Conservation (phyloP, 2,888 invertebrate species). For the Hydrotaea cyrtoneurina region DNA sequence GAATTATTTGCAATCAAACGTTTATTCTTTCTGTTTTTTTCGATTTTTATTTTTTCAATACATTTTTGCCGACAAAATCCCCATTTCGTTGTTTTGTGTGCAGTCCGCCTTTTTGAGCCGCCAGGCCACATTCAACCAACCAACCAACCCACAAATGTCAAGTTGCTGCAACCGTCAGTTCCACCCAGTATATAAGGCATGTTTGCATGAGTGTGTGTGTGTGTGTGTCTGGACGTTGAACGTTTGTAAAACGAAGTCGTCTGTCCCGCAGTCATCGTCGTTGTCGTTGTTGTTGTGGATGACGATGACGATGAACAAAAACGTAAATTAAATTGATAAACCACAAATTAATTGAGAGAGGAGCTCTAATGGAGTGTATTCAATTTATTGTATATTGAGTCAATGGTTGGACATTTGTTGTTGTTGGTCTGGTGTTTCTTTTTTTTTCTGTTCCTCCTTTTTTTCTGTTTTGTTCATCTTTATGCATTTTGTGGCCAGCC, state of each 20-base stretch:
- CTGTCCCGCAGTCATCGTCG: slow-evolving; percentile 8
- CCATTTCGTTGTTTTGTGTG: slow-evolving; percentile 27
- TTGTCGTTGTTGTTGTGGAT: background rate
- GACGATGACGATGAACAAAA: slow-evolving; percentile 62
- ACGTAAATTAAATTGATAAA: slow-evolving; percentile 80
- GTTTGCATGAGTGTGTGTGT: slow-evolving; percentile 8
- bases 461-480: slow-evolving; percentile 14
- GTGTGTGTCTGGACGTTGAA: slow-evolving; percentile 28
- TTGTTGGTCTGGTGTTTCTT: slow-evolving; percentile 21
- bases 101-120: slow-evolving; percentile 11
- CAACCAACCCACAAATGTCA: background rate
- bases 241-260: background rate
- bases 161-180: too few relatives aligned
- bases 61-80: slow-evolving; percentile 48
- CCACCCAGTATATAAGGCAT: background rate
- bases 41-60: slow-evolving; percentile 17
- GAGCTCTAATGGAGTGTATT: slow-evolving; percentile 65
- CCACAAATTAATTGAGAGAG: slow-evolving; percentile 80
- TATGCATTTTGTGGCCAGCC: background rate
- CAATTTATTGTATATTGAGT: slow-evolving; percentile 65
- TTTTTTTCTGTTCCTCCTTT: slow-evolving; percentile 27
- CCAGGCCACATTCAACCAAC: slow-evolving; percentile 7
- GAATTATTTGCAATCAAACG: slow-evolving; percentile 66
- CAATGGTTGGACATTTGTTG: slow-evolving; percentile 49
- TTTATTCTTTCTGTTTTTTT: slow-evolving; percentile 46